Evolutionary conservation across 2,113 vertebrate genomes (phyloP), one percentile per base, ranked within the genome.

Genomic region (Serilophus lunatus): DNA sequence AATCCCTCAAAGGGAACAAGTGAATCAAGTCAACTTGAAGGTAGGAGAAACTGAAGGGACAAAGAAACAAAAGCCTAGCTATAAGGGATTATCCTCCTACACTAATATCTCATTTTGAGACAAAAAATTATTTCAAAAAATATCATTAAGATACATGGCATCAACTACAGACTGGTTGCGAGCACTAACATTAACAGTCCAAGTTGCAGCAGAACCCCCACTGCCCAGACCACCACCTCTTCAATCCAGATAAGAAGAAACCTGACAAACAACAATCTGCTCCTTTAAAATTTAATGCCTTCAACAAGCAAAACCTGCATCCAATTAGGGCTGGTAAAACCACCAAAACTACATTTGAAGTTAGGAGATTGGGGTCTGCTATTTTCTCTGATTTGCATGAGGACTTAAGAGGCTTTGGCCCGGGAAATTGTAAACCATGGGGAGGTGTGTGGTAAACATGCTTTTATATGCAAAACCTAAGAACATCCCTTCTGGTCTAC

Each of bases 61-160:
- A 66, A 79, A 7, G 19, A 57, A 60, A 78, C 28, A 47, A 54
- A 85, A 82, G 4, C 16, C 14, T 23, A 18, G 24, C 6, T 70
- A 7, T 15, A 56, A 59, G 18, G 26, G 15, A 53, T 31, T 75
- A 53, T 2, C 1, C 29, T 9, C 25, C 20, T 49, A 53, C 4
- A 12, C 2, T 53, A 66, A 7, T 0, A 66, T 8, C 0, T 0
- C 16, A 47, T 47, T 63, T 82, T 88, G 18, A 47, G 23, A 33
- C 12, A 18, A 82, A 66, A 51, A 83, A 65, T 6, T 2, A 36
- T 28, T 51, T 33, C 3, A 49, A 42, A 61, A 71, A 4, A 2
- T 35, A 77, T 50, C 3, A 81, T 56, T 57, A 87, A 17, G 18
- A 74, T 54, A 78, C 29, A 40, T 18, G 24, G 16, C 25, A 61